phyloP scores from a whole-genome alignment of 30 jellyfish, hydroid and myxozoan genomes.

The Nemopilema nomurai region DNA sequence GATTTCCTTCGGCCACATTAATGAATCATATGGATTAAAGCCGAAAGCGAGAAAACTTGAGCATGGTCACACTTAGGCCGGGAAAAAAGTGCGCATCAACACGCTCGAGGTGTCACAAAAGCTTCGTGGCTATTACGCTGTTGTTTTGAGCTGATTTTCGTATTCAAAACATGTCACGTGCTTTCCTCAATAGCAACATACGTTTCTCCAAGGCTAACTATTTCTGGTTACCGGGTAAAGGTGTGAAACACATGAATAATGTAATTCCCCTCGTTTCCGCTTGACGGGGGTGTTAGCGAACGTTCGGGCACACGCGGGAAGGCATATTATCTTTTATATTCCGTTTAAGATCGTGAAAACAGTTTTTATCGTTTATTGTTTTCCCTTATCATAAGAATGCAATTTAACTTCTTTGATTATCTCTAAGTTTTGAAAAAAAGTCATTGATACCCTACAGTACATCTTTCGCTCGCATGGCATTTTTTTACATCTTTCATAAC shows the following conservation, averaged over 20 bases:
- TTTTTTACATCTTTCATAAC: too few relatives aligned
- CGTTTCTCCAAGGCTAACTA: conserved; percentile 6
- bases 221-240: conserved; percentile 32
- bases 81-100: conserved; percentile 38
- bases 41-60: conserved; percentile 39
- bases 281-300: conserved; percentile 12
- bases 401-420: too few relatives aligned
- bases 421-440: too few relatives aligned
- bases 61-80: conserved; percentile 45
- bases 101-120: conserved; percentile 34
- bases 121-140: conserved; percentile 3
- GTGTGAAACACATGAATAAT: conserved; percentile 45
- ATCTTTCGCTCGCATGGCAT: too few relatives aligned
- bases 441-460: too few relatives aligned
- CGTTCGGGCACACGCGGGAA: background rate
- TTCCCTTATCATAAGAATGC: too few relatives aligned
- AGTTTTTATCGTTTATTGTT: too few relatives aligned
- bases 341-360: too few relatives aligned
- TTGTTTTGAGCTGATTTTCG: conserved; percentile 6
- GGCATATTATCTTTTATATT: background rate
- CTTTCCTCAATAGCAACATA: conserved; percentile 47
- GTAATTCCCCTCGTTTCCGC: background rate
- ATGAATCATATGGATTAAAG: background rate
- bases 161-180: conserved; percentile 45
- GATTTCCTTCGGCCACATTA: conserved; percentile 14